These are phyloP conservation scores for honey bee (Apis mellifera) DNA, from an alignment of 1,140 invertebrate species.

Conservation along the genomic window Amel_HAv3.1 CM009943.2:10264001-10264500, in stretches of 20 bases:
- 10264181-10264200: slow-evolving; percentile 63
- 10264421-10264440: slow-evolving; percentile 53
- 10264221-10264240: slow-evolving; percentile 68
- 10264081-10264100: no score
- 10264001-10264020: no score
- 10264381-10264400: slow-evolving; percentile 69
- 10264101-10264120: no score
- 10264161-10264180: slow-evolving; percentile 44
- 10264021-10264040: no score
- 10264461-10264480: background rate
- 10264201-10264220: slow-evolving; percentile 71
- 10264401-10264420: slow-evolving; percentile 10
- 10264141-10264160: background rate
- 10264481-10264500: no score
- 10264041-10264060: no score
- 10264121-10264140: no score
- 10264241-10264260: slow-evolving; percentile 41
- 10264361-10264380: slow-evolving; percentile 82
- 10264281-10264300: slow-evolving; percentile 52
- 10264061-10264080: no score
- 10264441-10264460: slow-evolving; percentile 59
- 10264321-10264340: slow-evolving; percentile 74
- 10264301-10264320: slow-evolving; percentile 61
- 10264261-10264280: slow-evolving; percentile 57
- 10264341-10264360: slow-evolving; percentile 81